Evolutionary conservation across 2,797 vertebrate species (phyloP), one percentile per base, ranked within the genome.

Genomic region (Botia kubotai): DNA sequence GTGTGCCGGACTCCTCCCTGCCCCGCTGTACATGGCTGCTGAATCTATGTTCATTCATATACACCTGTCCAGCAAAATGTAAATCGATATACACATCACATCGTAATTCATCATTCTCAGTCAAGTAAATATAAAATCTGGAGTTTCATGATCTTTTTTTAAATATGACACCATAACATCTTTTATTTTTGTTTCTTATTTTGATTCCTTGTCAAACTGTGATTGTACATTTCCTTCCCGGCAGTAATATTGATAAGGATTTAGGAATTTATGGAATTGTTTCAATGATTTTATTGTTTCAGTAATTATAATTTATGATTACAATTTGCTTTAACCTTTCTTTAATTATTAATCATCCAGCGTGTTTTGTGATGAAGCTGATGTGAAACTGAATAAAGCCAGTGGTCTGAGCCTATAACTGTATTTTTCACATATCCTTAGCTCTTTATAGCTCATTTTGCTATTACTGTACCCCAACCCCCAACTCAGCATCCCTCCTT

Each of bases 401-500:
- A 53, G 21, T 52, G 39, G 16, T 70, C 33, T 70, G 36, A 77
- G 26, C 13, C n/a, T 17, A 26, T 36, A 8, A 48, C 12, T 17
- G 4, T 55, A 12, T 60, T 14, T 53, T 67, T 52, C 11, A 14
- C 13, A 50, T 71, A 48, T 70, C 2, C 70, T 21, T 17, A 23
- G 58, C 19, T 11, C 48, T 62, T 8, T 71, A 68, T 23, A 1
- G n/a, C 77, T 70, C 13, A 69, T 71, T 36, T 29, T 43, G 66
- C 6, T 2, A 19, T 70, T 58, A 21, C 36, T 69, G 52, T 71
- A 66, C 63, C 65, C 43, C 79, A 80, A 80, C 80, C 86, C 82
- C 82, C 65, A 62, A 6, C 76, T 39, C 67, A 81, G 60, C 57
- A 70, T 84, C 67, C 78, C 63, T 72, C 69, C 72, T 88, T 82